phyloP scores from a whole-genome alignment of 2,113 vertebrate genomes.

The Phyllostomus discolor region DNA sequence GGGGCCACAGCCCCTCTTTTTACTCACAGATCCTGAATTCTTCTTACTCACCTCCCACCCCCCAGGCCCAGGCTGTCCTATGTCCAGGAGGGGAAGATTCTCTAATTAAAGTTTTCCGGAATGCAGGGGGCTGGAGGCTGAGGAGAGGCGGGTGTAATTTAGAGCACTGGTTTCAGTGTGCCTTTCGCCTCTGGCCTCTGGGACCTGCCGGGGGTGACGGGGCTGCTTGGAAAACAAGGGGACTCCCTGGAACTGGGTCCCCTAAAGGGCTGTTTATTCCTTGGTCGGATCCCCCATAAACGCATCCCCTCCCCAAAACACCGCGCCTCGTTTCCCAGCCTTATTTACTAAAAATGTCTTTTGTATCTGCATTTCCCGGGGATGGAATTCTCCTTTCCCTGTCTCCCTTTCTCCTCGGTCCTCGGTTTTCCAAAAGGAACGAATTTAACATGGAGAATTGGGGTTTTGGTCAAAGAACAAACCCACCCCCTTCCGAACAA shows the following conservation, averaged over 20 bases:
- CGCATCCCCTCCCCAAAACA: not conserved
- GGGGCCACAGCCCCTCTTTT: conserved; percentile 11
- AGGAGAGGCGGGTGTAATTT: conserved; percentile 65
- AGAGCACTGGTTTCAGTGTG: conserved; percentile 68
- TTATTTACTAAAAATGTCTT: conserved; percentile 67
- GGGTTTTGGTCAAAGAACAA: conserved; percentile 50
- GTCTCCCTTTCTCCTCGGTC: conserved; percentile 56
- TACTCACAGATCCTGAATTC: conserved; percentile 45
- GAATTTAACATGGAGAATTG: conserved; percentile 64
- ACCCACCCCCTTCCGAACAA: conserved; percentile 51
- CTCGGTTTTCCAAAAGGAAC: conserved; percentile 69
- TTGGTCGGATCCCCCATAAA: not conserved
- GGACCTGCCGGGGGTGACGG: conserved; percentile 35
- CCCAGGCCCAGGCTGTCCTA: conserved; percentile 19
- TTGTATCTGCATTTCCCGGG: conserved; percentile 70
- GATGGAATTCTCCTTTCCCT: conserved; percentile 35
- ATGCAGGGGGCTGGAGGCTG: conserved; percentile 63
- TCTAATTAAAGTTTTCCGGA: conserved; percentile 76
- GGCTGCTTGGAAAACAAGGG: conserved; percentile 59
- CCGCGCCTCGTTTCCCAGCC: not conserved
- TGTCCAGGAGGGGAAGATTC: conserved; percentile 63
- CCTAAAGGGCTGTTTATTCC: conserved; percentile 44
- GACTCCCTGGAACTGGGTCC: conserved; percentile 27
- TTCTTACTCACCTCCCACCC: conserved; percentile 29
- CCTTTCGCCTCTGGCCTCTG: conserved; percentile 55